Evolutionary conservation across 2,888 invertebrate species (phyloP), one percentile per base, ranked within the genome.

Genomic region (Stratiomys singularior): DNA sequence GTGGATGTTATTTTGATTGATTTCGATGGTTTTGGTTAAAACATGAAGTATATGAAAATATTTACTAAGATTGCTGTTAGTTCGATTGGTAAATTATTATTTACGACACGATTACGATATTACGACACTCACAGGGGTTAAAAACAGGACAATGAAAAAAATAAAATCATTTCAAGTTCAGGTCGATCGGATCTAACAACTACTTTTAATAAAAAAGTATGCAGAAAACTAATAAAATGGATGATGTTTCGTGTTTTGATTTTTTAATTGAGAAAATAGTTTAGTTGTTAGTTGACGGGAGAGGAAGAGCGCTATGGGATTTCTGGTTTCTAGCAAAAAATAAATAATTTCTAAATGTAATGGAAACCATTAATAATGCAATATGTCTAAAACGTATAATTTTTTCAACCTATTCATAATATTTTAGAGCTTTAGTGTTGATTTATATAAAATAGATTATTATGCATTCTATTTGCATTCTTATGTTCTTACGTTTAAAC

Each of bases 311-410:
- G 7, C 2, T 37, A 37, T 66, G 37, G 18, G 30, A 4, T 44
- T 37, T 66, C 44, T 66, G 27, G 18, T 18, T 47, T 69, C 69
- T 44, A 69, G 47, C 25, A 69, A 23, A 69, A n/a, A 69, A 69
- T 69, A 69, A 69, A 69, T 69, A 69, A 69, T 47, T 37, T 69
- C 47, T 69, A 69, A 69, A 47, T 25, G 13, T 27, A 47, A 69
- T 69, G 30, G 46, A 69, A 47, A 47, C 18, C 25, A 69, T 30
- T 47, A 23, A n/a, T n/a, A n/a, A 58, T 9, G 21, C 13, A 72
- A n/a, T 72, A 72, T 56, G 27, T 44, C 71, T 72, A 72, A 72
- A 46, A 47, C n/a, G 37, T 46, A 69, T 63, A 52, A 52, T 52
- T 18, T 18, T 37, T 37, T 37, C 37, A 37, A 37, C 37, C 37